These are phyloP conservation scores for Sebastes taczanowskii DNA, from an alignment of 2,797 vertebrate genomes.

Conservation along the genomic window DNA sequence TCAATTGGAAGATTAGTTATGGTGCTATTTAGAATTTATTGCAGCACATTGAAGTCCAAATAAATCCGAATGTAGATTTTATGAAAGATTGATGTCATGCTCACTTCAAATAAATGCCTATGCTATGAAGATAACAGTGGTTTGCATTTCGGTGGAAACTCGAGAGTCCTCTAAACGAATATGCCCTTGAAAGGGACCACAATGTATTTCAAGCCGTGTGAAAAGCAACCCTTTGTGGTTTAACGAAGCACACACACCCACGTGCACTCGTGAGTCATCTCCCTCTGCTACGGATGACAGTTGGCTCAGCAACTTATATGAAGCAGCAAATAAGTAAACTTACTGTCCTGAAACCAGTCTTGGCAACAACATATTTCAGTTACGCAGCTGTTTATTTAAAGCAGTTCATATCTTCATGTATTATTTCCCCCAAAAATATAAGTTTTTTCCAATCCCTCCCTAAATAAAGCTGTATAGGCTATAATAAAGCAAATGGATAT, in stretches of 20 bases:
- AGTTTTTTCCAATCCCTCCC: neutral
- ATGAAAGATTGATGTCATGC: slow-evolving; percentile 34
- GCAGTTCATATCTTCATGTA: neutral
- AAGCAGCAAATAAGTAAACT: slow-evolving; percentile 17
- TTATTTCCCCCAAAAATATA: neutral
- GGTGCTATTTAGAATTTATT: slow-evolving; percentile 19
- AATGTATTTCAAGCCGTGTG: slow-evolving; percentile 30
- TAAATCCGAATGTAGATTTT: slow-evolving; percentile 27
- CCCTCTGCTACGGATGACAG: slow-evolving; percentile 27
- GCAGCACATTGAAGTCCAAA: slow-evolving; percentile 24
- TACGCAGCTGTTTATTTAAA: neutral
- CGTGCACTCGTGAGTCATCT: slow-evolving; percentile 30
- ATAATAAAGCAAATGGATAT: neutral
- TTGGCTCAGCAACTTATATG: slow-evolving; percentile 14
- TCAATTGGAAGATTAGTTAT: slow-evolving; percentile 23
- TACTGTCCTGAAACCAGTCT: neutral
- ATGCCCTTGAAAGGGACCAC: slow-evolving; percentile 39
- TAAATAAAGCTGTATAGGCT: neutral
- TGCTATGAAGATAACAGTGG: slow-evolving; percentile 15
- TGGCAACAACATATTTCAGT: slow-evolving; percentile 9
- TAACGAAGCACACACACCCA: slow-evolving; percentile 31
- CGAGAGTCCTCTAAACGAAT: slow-evolving; percentile 21
- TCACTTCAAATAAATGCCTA: slow-evolving; percentile 36
- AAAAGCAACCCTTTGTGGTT: slow-evolving; percentile 31
- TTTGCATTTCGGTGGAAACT: slow-evolving; percentile 35